Percentiles rank a stretch among this genome's conserved stretches.
Evolutionary conservation across 2,797 vertebrate species (phyloP).

Genomic region (Dryobates pubescens): DNA sequence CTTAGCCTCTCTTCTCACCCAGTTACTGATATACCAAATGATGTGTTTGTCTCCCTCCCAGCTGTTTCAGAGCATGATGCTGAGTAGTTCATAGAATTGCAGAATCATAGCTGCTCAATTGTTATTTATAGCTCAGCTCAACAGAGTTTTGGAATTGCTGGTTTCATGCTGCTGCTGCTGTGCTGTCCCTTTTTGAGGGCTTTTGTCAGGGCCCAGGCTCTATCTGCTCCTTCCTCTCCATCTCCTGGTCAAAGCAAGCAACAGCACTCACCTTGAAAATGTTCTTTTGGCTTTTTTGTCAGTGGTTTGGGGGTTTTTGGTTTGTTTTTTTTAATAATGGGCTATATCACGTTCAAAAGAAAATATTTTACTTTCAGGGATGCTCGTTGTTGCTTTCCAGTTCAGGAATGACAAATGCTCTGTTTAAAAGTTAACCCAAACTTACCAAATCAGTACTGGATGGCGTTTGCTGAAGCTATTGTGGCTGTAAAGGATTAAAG

Average conservation of each 20-base stretch:
- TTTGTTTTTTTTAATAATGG: not conserved
- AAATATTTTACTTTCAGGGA: not conserved
- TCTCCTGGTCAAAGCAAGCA: not conserved
- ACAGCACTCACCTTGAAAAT: not conserved
- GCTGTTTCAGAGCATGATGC: not conserved
- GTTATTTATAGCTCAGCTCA: not conserved
- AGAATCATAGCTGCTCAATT: not conserved
- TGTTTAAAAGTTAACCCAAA: not conserved
- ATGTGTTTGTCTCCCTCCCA: not conserved
- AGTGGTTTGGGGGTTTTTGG: not conserved
- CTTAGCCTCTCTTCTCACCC: not conserved
- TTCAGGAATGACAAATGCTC: no score
- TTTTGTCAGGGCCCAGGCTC: not conserved
- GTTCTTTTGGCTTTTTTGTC: no score
- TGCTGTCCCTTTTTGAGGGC: not conserved
- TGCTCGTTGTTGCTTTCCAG: not conserved
- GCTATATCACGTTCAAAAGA: not conserved
- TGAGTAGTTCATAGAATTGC: no score
- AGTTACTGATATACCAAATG: not conserved
- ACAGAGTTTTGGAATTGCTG: not conserved
- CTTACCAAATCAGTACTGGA: no score
- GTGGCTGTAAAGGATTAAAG: not conserved
- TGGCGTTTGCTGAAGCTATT: not conserved
- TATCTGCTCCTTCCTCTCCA: not conserved
- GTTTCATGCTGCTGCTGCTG: not conserved